Conservation (phyloP, 2,888 invertebrate genomes). For the Antheraea yamamai region DNA sequence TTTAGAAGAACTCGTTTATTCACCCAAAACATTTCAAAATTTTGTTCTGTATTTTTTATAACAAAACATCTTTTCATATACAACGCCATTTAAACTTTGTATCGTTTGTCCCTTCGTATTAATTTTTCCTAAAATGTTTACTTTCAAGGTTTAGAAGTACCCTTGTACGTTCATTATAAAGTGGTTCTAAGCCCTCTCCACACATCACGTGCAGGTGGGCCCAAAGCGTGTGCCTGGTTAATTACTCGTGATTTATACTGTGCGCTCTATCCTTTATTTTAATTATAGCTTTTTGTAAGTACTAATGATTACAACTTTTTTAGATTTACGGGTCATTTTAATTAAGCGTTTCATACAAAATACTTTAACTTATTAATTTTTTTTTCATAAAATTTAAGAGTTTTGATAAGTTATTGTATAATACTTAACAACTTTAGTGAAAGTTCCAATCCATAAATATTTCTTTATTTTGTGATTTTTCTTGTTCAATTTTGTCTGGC, state of each 20-base stretch:
- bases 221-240: slow-evolving; percentile 52
- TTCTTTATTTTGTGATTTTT: too few species aligned
- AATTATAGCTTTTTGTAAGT: slow-evolving; percentile 43
- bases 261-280: slow-evolving; percentile 55
- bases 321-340: slow-evolving; percentile 15
- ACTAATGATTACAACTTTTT: slow-evolving; percentile 18
- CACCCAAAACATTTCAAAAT: neutral
- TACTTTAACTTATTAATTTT: neutral
- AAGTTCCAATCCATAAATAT: too few species aligned
- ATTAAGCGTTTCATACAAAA: slow-evolving; percentile 5
- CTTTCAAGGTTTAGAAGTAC: slow-evolving; percentile 45
- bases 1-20: too few species aligned
- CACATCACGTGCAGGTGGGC: slow-evolving; percentile 58
- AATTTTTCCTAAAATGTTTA: slow-evolving; percentile 45
- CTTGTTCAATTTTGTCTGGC: too few species aligned
- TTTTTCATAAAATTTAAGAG: neutral
- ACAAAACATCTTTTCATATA: neutral
- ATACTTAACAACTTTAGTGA: too few species aligned
- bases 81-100: neutral
- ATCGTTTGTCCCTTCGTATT: neutral
- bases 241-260: slow-evolving; percentile 72
- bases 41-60: neutral
- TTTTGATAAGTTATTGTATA: neutral
- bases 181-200: slow-evolving; percentile 61
- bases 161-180: slow-evolving; percentile 45